Base-by-base conservation (phyloP, 2,888 invertebrate species). In the Drosophila falleni region DNA sequence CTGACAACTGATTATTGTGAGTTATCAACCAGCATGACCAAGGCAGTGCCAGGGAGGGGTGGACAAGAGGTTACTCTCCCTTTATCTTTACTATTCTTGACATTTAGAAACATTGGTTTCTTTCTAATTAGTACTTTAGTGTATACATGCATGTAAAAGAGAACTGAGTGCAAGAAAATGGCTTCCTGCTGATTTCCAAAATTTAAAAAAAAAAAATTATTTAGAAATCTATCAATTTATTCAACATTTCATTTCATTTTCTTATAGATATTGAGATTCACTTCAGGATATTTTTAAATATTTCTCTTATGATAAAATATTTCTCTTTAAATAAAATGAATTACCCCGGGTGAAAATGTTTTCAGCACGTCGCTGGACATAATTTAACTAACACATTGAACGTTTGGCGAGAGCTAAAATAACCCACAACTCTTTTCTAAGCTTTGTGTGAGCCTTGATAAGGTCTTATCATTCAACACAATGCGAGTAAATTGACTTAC, bases 391-490 rank as follows among this genome's bases (percentile, higher is more conserved):
- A 19, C 8, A 31, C 15, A 15, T 10, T 23, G 13, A 44, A 19
- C 29, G 6, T 37, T 37, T 37, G 37, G 10, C 16, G 16, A 10
- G 41, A 19, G 42, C 16, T 19, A 42, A 42, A 15, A 35, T 13
- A 11, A 11, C 13, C 42, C 42, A 10, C 16, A 5, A 37, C 23
- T 33, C 13, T 16, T 19, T 42, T 37, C 15, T 53, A 44, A 58
- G 39, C 42, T 42, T 4, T 54, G 71, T 29, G 11, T 51, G 37
- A 56, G 37, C 37, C 41, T 10, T 54, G 71, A 71, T 74, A 73
- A 23, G 39, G 23, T n/a, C 31, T 60, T 72, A 62, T 72, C 64
- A 15, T 26, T 39, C 8, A 26, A 16, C 19, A 39, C 10, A 19
- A 41, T 8, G 26, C 13, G 35, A 26, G 15, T 37, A 35, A 11